Evolutionary conservation across 2,113 vertebrate species (phyloP).

Genomic region (Cheilinus undulatus): DNA sequence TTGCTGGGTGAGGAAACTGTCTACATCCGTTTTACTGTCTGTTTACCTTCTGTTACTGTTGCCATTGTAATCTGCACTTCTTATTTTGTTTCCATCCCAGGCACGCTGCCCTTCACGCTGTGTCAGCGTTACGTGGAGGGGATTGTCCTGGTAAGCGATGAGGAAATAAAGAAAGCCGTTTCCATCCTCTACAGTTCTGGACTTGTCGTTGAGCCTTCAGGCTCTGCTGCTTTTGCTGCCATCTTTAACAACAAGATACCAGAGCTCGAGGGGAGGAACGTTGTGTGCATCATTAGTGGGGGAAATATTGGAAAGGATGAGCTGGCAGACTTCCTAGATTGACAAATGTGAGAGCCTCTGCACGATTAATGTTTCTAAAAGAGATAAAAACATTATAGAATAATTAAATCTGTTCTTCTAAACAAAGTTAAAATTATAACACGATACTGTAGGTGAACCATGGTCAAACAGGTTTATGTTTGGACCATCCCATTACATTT

Average conservation of each 20-base stretch:
- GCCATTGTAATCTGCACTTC: background rate
- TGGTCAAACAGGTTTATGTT: background rate
- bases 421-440: no score
- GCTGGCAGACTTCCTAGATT: constrained; percentile 73
- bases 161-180: constrained; percentile 80
- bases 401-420: no score
- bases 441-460: background rate
- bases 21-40: background rate
- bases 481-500: no score
- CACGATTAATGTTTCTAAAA: no score
- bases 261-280: constrained; percentile 70
- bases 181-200: constrained; percentile 78
- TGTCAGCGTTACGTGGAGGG: constrained; percentile 78
- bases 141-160: constrained; percentile 82
- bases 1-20: background rate
- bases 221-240: constrained; percentile 81
- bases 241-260: constrained; percentile 76
- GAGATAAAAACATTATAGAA: no score
- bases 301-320: constrained; percentile 85
- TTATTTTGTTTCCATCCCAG: constrained; percentile 49
- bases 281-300: constrained; percentile 81
- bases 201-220: constrained; percentile 83
- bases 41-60: background rate
- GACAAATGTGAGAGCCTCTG: background rate
- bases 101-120: constrained; percentile 76